Percentiles rank a stretch among this genome's conserved stretches.
Evolutionary conservation across 2,113 vertebrate genomes (phyloP).

Genomic region (Petromus typicus): DNA sequence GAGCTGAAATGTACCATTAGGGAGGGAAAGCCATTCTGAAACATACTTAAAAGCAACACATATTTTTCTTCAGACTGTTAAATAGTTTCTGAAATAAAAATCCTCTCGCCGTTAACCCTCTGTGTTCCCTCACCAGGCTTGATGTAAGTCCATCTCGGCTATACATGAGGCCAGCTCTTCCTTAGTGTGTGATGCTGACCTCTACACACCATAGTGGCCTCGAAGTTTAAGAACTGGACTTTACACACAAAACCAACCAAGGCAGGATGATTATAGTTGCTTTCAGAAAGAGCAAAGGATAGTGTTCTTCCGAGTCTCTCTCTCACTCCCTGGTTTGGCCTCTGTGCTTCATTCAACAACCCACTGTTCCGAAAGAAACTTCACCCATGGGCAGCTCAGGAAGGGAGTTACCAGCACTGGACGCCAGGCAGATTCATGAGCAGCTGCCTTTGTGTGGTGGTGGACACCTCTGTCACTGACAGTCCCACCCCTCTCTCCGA

Average conservation of each 20-base stretch:
- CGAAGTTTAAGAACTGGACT: background rate
- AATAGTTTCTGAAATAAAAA: slow-evolving; percentile 38
- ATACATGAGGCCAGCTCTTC: background rate
- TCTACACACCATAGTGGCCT: background rate
- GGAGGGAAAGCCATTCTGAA: background rate
- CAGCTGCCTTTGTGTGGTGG: background rate
- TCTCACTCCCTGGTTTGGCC: background rate
- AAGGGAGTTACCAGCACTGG: background rate
- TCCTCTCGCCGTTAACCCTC: background rate
- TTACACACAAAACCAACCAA: background rate
- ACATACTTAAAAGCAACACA: slow-evolving; percentile 43
- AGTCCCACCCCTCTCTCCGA: rapidly evolving
- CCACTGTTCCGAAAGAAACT: background rate
- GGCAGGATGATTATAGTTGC: background rate
- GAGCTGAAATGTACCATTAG: slow-evolving; percentile 47
- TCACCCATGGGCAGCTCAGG: background rate
- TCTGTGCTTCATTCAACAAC: background rate
- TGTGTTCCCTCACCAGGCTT: background rate
- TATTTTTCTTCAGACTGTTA: slow-evolving; percentile 17
- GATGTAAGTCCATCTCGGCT: background rate
- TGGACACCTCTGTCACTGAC: background rate
- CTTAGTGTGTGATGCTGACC: background rate
- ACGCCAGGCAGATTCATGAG: too few relatives aligned
- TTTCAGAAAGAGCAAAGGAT: background rate
- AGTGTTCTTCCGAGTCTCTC: background rate